These are phyloP conservation scores for Meta bourneti DNA, from an alignment of 2,888 invertebrate genomes.

Conservation along the genomic window DNA sequence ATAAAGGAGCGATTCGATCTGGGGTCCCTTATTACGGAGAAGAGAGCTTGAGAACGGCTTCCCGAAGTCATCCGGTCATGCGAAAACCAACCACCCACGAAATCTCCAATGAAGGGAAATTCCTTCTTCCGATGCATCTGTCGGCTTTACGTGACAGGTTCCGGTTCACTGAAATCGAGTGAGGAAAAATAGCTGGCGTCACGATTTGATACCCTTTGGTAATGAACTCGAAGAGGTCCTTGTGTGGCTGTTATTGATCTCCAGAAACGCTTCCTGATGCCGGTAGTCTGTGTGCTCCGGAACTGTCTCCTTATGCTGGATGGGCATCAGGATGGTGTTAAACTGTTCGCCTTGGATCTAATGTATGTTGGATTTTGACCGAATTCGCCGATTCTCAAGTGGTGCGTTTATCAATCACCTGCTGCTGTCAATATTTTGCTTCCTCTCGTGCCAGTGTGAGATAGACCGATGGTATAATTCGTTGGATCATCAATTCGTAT, in stretches of 20 bases:
- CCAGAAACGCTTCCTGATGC: constrained; percentile 43
- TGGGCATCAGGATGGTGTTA: too few relatives aligned
- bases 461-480: too few relatives aligned
- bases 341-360: too few relatives aligned
- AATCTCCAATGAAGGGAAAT: constrained; percentile 31
- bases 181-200: constrained; percentile 38
- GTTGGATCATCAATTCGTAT: too few relatives aligned
- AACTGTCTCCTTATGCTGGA: background rate
- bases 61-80: constrained; percentile 47
- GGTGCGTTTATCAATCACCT: too few relatives aligned
- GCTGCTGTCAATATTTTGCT: too few relatives aligned
- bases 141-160: constrained; percentile 34
- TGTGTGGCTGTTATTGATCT: constrained; percentile 39
- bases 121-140: constrained; percentile 35
- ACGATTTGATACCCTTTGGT: constrained; percentile 68
- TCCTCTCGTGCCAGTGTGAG: too few relatives aligned
- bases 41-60: constrained; percentile 1
- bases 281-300: background rate
- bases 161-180: constrained; percentile 56
- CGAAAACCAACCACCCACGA: constrained; percentile 71
- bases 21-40: background rate
- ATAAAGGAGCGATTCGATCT: background rate
- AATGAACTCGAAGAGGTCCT: constrained; percentile 62
- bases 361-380: too few relatives aligned
- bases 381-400: too few relatives aligned